phyloP scores from a whole-genome alignment of 2,797 vertebrate genomes.

The Trachurus trachurus region DNA sequence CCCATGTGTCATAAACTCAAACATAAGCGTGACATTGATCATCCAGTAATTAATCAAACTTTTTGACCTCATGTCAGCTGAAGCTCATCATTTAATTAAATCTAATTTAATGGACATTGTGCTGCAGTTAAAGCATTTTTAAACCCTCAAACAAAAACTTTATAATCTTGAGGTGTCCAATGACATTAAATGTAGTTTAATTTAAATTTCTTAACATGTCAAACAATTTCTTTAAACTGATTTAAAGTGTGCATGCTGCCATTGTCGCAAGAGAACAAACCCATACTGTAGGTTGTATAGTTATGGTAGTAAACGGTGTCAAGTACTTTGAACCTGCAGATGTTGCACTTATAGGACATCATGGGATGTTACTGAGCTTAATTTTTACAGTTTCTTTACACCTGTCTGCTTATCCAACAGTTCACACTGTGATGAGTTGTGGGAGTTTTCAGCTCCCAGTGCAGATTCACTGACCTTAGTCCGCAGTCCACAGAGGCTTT shows the following conservation, averaged over 20 bases:
- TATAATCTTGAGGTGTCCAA: not conserved
- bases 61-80: not conserved
- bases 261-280: not conserved
- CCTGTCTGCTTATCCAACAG: conserved; percentile 12
- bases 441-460: conserved; percentile 32
- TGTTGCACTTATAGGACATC: not conserved
- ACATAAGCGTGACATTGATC: too few relatives aligned
- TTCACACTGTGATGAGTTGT: conserved; percentile 30
- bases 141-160: not conserved
- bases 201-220: not conserved
- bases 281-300: not conserved
- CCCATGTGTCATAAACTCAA: too few relatives aligned
- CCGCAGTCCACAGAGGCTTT: conserved; percentile 61
- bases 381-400: conserved; percentile 9
- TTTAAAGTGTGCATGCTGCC: too few relatives aligned
- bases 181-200: too few relatives aligned
- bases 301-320: not conserved
- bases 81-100: not conserved
- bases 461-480: conserved; percentile 56
- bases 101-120: not conserved
- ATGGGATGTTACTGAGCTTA: not conserved
- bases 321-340: conserved; percentile 8
- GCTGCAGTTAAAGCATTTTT: not conserved
- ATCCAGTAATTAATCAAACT: not conserved
- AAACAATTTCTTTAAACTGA: not conserved